Evolutionary conservation across 2,797 vertebrate genomes (phyloP).

Genomic region (Chaetophractus vellerosus): DNA sequence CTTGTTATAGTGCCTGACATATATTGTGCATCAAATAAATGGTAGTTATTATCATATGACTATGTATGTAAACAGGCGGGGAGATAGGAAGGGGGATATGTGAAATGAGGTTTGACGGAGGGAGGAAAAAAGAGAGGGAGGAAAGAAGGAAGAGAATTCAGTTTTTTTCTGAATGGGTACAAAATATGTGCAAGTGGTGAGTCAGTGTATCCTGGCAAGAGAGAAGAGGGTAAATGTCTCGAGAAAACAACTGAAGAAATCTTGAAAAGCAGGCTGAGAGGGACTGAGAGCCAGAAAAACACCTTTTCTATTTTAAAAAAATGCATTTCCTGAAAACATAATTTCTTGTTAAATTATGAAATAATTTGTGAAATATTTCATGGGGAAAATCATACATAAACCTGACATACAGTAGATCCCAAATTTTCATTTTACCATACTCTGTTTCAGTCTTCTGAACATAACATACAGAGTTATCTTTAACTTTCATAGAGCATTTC

Average conservation of each 20-base stretch:
- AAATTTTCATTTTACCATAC: not conserved
- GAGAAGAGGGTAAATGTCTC: not conserved
- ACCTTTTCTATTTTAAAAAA: not conserved
- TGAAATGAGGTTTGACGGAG: not conserved
- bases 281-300: not conserved
- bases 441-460: not conserved
- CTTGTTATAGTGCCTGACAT: not conserved
- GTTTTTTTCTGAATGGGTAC: not conserved
- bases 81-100: not conserved
- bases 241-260: not conserved
- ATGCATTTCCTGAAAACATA: not conserved
- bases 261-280: not conserved
- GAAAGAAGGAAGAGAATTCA: not conserved
- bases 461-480: not conserved
- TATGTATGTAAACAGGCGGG: not conserved
- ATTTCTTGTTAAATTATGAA: not conserved
- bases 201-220: not conserved
- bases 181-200: not conserved
- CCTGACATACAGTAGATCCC: not conserved
- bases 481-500: not conserved
- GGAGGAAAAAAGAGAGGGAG: not conserved
- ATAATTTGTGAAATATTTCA: not conserved
- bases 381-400: not conserved
- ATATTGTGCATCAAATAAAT: slow-evolving; percentile 20
- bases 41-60: not conserved